Conservation (phyloP, 2,888 invertebrate genomes). For the Stegana nigrithorax region DNA sequence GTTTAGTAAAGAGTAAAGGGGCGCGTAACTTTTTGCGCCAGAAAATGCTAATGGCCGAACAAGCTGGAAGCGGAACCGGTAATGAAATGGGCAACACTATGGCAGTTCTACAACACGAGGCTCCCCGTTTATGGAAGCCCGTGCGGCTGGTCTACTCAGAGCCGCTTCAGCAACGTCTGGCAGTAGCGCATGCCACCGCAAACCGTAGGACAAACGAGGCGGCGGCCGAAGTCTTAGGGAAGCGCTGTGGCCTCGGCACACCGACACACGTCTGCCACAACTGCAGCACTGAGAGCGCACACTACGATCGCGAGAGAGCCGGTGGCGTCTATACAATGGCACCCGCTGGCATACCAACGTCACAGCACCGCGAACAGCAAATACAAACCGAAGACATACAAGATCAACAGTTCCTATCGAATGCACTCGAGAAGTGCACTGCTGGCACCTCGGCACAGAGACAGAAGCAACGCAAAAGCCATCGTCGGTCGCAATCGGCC, state of each 20-base stretch:
- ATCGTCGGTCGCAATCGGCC: not conserved
- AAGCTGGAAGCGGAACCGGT: too few species aligned
- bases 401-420: slow-evolving; percentile 2
- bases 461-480: not conserved
- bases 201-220: not conserved
- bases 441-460: not conserved
- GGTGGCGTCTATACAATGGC: not conserved
- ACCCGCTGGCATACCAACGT: not conserved
- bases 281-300: too few species aligned
- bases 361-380: slow-evolving; percentile 12
- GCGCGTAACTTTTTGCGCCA: too few species aligned
- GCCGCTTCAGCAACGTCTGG: not conserved
- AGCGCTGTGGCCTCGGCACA: not conserved
- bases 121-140: not conserved
- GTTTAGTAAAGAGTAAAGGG: too few species aligned
- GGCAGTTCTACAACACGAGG: not conserved
- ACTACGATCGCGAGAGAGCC: not conserved
- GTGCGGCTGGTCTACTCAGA: not conserved
- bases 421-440: slow-evolving; percentile 11
- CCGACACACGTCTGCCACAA: too few species aligned
- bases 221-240: not conserved
- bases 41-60: too few species aligned
- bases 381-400: slow-evolving; percentile 10
- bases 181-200: not conserved
- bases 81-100: too few species aligned